These are phyloP conservation scores for Colinus virginianus DNA, from an alignment of 2,113 vertebrate genomes.

Conservation along the genomic window DNA sequence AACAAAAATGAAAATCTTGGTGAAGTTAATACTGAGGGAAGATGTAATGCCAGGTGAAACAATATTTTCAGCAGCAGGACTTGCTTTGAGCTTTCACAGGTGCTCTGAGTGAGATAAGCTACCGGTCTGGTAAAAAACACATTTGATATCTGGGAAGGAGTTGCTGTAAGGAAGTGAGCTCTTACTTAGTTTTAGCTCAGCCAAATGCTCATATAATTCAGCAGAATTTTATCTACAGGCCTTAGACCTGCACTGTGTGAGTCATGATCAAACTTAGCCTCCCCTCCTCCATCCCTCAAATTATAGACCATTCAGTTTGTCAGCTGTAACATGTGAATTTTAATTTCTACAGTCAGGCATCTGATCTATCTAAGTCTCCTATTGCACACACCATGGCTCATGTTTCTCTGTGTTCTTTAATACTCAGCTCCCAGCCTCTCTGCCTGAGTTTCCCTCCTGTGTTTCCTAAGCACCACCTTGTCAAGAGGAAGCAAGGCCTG, in stretches of 20 bases:
- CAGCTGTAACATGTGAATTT: not conserved
- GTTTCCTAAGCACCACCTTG: not conserved
- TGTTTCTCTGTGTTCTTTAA: not conserved
- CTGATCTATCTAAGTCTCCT: not conserved
- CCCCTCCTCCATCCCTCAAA: accelerated
- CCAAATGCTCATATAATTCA: not conserved
- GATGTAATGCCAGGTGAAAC: not conserved
- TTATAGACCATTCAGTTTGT: not conserved
- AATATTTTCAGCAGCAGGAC: not conserved
- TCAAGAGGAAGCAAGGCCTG: not conserved
- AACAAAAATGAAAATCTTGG: not conserved
- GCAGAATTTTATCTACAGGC: not conserved
- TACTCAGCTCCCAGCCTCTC: not conserved
- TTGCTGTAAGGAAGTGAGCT: not conserved
- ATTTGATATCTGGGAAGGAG: slow-evolving; percentile 10
- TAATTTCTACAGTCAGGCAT: not conserved
- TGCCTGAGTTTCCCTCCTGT: accelerated
- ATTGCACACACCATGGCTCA: not conserved
- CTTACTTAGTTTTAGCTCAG: slow-evolving; percentile 2
- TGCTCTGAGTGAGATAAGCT: not conserved
- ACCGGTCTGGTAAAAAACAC: not conserved
- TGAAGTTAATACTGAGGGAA: not conserved
- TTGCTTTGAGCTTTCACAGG: not conserved
- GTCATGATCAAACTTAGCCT: not conserved
- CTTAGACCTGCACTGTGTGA: not conserved